phyloP scores from a whole-genome alignment of 2,797 vertebrate species.

The Mareca strepera region DNA sequence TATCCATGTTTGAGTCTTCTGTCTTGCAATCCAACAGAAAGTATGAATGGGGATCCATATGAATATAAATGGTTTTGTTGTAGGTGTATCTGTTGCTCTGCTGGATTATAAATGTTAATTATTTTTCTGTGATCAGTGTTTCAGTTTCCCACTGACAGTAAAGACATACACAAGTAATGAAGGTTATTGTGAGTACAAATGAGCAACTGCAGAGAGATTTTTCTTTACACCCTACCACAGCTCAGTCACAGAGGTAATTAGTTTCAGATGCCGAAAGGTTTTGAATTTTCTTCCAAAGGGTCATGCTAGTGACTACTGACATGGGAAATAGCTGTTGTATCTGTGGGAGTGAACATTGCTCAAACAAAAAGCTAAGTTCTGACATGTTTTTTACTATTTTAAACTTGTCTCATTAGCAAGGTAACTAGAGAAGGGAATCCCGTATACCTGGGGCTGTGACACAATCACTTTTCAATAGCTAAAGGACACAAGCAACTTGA shows the following conservation, averaged over 20 bases:
- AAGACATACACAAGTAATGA: neutral
- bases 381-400: neutral
- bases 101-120: neutral
- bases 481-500: neutral
- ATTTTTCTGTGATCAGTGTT: neutral
- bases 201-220: neutral
- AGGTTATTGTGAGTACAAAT: neutral
- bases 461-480: neutral
- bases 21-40: neutral
- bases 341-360: neutral
- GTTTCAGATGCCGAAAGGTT: neutral
- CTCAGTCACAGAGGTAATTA: neutral
- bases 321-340: neutral
- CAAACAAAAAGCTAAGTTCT: neutral
- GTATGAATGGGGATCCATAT: neutral
- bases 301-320: neutral
- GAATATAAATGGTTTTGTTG: neutral
- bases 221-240: neutral
- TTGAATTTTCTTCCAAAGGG: constrained; percentile 19
- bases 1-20: neutral
- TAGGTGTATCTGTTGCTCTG: neutral
- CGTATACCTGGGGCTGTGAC: neutral
- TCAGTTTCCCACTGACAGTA: neutral
- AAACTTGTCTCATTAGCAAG: neutral
- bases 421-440: neutral